phyloP scores from a whole-genome alignment of 2,888 invertebrate genomes.

The Athalia cordata region DNA sequence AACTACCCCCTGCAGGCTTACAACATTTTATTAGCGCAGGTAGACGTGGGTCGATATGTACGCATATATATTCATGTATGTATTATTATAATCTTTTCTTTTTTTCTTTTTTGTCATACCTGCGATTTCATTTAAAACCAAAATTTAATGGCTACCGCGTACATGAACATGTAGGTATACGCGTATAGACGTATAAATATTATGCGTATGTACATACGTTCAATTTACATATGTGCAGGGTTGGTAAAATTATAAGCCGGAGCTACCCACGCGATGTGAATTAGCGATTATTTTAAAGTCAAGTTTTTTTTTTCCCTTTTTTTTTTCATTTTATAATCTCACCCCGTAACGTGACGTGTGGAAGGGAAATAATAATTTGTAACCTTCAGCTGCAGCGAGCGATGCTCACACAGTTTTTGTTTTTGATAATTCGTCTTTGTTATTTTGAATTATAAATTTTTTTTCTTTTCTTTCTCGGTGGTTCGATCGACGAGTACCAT shows the following conservation, averaged over 20 bases:
- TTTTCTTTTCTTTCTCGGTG: too few species aligned
- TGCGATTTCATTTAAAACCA: constrained; percentile 24
- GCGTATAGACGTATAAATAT: too few species aligned
- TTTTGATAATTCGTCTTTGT: too few species aligned
- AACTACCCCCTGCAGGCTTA: constrained; percentile 20
- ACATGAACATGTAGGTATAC: too few species aligned
- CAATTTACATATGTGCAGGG: constrained; percentile 10
- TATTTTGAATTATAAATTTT: too few species aligned
- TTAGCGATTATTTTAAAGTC: constrained; percentile 39
- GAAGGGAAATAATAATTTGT: background rate
- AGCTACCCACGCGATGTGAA: constrained; percentile 10
- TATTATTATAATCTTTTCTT: background rate
- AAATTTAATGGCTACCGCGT: background rate
- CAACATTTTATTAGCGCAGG: background rate
- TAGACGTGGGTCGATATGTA: too few species aligned
- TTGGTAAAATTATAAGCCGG: constrained; percentile 2
- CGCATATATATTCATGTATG: too few species aligned
- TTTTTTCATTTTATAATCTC: background rate
- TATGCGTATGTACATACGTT: too few species aligned
- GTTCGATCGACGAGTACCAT: too few species aligned
- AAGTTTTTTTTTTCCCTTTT: background rate
- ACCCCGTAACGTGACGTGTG: constrained; percentile 1
- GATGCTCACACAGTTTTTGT: too few species aligned
- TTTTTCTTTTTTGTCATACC: constrained; percentile 6
- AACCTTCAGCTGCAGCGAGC: too few species aligned